phyloP scores from a whole-genome alignment of 2,797 vertebrate genomes.

The Sebastiscus albofasciatus region DNA sequence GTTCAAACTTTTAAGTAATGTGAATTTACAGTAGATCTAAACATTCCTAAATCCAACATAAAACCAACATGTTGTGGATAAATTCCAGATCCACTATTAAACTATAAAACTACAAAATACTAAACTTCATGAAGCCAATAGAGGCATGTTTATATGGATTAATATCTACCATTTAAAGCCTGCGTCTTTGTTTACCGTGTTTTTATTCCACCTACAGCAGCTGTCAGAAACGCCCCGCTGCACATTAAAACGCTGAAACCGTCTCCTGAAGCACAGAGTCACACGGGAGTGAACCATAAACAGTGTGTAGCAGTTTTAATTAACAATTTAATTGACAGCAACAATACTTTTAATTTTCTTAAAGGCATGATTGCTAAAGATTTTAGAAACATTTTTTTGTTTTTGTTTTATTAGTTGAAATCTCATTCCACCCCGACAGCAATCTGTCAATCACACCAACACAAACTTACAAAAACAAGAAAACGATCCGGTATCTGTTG shows the following conservation, averaged over 20 bases:
- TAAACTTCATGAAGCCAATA: background rate
- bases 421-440: no score
- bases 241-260: background rate
- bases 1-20: background rate
- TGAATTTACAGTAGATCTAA: background rate
- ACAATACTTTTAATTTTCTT: background rate
- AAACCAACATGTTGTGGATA: background rate
- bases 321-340: background rate
- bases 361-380: background rate
- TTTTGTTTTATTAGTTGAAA: no score
- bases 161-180: background rate
- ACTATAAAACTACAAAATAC: no score
- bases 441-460: no score
- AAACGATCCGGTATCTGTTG: no score
- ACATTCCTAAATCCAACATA: background rate
- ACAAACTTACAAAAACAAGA: no score
- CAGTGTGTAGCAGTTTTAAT: background rate
- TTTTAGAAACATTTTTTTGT: no score
- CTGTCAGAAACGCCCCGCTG: background rate
- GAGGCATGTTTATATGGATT: background rate
- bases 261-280: background rate
- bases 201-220: background rate
- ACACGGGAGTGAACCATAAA: background rate
- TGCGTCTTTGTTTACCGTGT: background rate
- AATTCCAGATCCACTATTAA: background rate